Evolutionary conservation across 2,113 vertebrate genomes (phyloP), one percentile per base, ranked within the genome.

Genomic region (Cheirogaleus medius): DNA sequence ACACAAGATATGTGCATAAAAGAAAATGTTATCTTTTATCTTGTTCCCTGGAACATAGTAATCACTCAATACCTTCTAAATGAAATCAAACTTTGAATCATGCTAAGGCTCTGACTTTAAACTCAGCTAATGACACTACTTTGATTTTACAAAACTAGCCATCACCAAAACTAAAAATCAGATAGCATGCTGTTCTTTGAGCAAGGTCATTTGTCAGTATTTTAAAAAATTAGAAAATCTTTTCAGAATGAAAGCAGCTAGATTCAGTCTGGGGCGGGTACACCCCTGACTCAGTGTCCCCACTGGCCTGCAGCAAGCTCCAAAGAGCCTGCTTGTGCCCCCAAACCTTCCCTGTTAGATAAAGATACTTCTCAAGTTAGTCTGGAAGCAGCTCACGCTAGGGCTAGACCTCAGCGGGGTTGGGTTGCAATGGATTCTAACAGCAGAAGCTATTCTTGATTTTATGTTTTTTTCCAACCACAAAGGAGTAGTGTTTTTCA

Each of bases 41-140:
- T 44, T 42, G 3, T 64, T 80, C 64, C 81, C 68, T 83, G 34
- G 21, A 74, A 95, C 56, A 54, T 3, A 87, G n/a, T 25, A 80
- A 44, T 76, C 80, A 84, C 56, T 73, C 69, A 39, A 6, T 58
- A 69, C 20, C 17, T 88, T 68, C 74, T 94, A 81, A 87, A 68
- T 69, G 63, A 94, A 93, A 87, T 76, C 91, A 78, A 78, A 60
- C 54, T 92, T 91, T 10, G 68, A 81, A 63, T 86, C 92, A 73
- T 5, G 37, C 9, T 39, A 68, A 81, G 27, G 18, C 52, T 76
- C 76, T 66, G 58, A 78, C 71, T 92, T 54, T 82, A 71, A 96
- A 73, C 25, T 73, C 32, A 66, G 32, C 25, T 71, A 76, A 77
- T 34, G n/a, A 69, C 21, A 12, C 20, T 47, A 32, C 14, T 44